A percentile compares a stretch with the other conserved stretches of the same genome.
Evolutionary conservation across 2,888 invertebrate species (phyloP).

Genomic region (Laspeyria flexula): DNA sequence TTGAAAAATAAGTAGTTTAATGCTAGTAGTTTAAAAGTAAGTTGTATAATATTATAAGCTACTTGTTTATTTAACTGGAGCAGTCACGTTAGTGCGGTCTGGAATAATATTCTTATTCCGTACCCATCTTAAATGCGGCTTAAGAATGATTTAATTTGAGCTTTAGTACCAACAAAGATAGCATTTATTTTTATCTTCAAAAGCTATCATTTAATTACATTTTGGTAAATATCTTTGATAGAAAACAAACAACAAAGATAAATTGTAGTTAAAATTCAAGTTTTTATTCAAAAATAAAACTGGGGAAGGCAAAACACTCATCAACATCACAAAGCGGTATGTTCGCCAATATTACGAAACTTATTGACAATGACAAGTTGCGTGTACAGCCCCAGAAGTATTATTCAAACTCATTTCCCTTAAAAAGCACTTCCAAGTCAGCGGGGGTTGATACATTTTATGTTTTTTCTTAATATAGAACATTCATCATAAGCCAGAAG

Average conservation of each 20-base stretch:
- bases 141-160: background rate
- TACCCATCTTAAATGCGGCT: background rate
- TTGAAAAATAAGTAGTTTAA: too few species aligned
- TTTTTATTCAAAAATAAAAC: too few species aligned
- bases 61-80: background rate
- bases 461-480: conserved; percentile 12
- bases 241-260: too few species aligned
- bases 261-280: too few species aligned
- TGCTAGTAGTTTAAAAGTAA: background rate
- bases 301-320: background rate
- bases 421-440: conserved; percentile 7
- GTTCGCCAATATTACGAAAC: background rate
- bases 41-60: background rate
- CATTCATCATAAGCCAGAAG: conserved; percentile 35
- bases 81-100: background rate
- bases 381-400: conserved; percentile 1
- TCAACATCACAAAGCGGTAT: background rate
- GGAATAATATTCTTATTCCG: background rate
- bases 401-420: conserved; percentile 12
- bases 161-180: background rate
- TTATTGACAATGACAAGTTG: background rate
- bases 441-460: conserved; percentile 4
- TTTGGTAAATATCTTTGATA: too few species aligned
- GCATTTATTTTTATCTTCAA: background rate
- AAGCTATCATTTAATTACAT: too few species aligned